These are phyloP conservation scores for Ctenosaura bakeri DNA, from an alignment of 2,797 vertebrate genomes.

Conservation along the genomic window DNA sequence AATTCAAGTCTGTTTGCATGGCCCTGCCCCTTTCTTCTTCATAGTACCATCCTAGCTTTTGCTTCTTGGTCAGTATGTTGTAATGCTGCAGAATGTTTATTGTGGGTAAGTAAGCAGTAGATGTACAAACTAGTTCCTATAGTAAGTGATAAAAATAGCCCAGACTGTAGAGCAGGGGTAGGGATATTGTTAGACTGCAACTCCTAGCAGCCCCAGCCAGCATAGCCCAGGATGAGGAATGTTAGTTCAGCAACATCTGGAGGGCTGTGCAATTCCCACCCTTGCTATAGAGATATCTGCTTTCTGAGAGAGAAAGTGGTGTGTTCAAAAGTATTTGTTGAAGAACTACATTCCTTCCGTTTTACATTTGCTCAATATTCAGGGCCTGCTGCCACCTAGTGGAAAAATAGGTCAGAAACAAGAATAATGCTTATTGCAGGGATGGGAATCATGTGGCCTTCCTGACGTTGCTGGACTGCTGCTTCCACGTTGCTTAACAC, in stretches of 20 bases:
- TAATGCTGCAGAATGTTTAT: background rate
- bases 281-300: background rate
- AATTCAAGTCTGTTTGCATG: background rate
- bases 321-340: too few relatives aligned
- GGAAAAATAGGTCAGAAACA: constrained; percentile 34
- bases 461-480: too few relatives aligned
- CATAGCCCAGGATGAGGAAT: background rate
- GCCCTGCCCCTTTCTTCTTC: background rate
- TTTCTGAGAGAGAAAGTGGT: too few relatives aligned
- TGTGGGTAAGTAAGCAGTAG: background rate
- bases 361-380: background rate
- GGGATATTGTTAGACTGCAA: background rate
- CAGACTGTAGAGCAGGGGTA: background rate
- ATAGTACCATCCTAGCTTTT: background rate
- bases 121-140: background rate
- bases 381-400: constrained; percentile 58
- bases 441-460: too few relatives aligned
- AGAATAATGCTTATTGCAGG: background rate
- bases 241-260: background rate
- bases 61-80: background rate
- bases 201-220: background rate
- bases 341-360: too few relatives aligned
- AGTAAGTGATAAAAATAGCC: background rate
- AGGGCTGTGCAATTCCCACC: background rate
- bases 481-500: too few relatives aligned